Base-by-base conservation (phyloP, 2,797 vertebrate genomes). In the Kryptopterus vitreolus region DNA sequence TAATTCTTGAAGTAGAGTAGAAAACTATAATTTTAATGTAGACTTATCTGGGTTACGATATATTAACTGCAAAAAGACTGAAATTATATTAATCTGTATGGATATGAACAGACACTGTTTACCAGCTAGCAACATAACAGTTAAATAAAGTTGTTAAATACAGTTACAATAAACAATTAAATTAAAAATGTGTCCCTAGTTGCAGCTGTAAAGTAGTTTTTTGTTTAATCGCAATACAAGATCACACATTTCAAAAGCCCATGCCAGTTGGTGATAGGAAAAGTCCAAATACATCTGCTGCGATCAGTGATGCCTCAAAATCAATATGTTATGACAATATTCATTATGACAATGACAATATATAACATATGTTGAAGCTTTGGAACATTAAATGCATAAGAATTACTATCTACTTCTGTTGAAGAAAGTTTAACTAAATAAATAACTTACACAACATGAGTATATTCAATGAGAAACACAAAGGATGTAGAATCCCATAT, bases 401-500 rank as follows among this genome's bases (percentile, higher is more conserved):
- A n/a, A n/a, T n/a, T n/a, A n/a, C n/a, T n/a, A n/a, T n/a, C n/a
- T n/a, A n/a, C n/a, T n/a, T n/a, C n/a, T n/a, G n/a, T n/a, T n/a
- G n/a, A n/a, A n/a, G n/a, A n/a, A n/a, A n/a, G n/a, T n/a, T n/a
- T n/a, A n/a, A n/a, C n/a, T n/a, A n/a, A n/a, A n/a, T n/a, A n/a
- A n/a, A n/a, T n/a, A n/a, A n/a, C n/a, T 72, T 43, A 76, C 73
- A 80, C 26, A 10, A 29, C 69, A 66, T 66, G 29, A 77, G n/a
- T n/a, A n/a, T n/a, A n/a, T n/a, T n/a, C n/a, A 83, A 82, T 82
- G 74, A 79, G 73, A 81, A 78, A 70, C 74, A 85, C 62, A 73
- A 79, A 86, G 46, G n/a, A n/a, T n/a, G n/a, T n/a, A n/a, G n/a
- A n/a, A n/a, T n/a, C n/a, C n/a, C n/a, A n/a, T n/a, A n/a, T n/a